Base-by-base conservation (phyloP, 1,140 invertebrate genomes). In the Microplitis mediator region DNA sequence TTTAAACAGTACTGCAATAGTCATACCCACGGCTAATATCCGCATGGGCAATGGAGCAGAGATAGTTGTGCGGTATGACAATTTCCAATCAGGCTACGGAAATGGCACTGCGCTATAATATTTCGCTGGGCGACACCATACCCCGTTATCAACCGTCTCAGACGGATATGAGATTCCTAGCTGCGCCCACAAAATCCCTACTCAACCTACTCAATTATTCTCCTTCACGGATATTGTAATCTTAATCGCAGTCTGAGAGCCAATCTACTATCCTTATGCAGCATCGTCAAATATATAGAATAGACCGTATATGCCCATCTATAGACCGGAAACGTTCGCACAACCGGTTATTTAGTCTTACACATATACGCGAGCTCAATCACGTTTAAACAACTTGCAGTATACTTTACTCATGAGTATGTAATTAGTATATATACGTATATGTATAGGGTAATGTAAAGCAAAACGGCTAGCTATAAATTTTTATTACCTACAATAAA, bases 131-230 rank as follows among this genome's bases (percentile, higher is more conserved):
- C 16, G 60, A 39, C 61, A 61, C 34, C 56, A 74, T 52, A 56
- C 56, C 45, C 50, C 67, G 77, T 81, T 82, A 82, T 82, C 81
- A 74, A 45, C 56, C 76, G 77, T 84, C 82, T 84, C 80, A 79
- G 80, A 78, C 82, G 82, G 82, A 84, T 84, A 84, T 81, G 80
- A 83, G 82, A 83, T 82, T 76, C 78, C 71, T 81, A 66, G 64
- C 71, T 72, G 71, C 73, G 73, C 72, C 76, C 75, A 76, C 80
- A 76, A 80, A 82, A 80, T 80, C 77, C 73, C 79, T 75, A 50
- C 56, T 76, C 63, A 54, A 51, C 39, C 67, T 62, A 66, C 73
- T 84, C 78, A 84, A 82, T 83, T 83, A 82, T 81, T 80, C 76
- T 67, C 54, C 62, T 60, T 73, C 71, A 71, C 73, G 74, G 76